Evolutionary conservation across 2,888 invertebrate species (phyloP), one percentile per base, ranked within the genome.

Genomic region (Diarsia mendica): DNA sequence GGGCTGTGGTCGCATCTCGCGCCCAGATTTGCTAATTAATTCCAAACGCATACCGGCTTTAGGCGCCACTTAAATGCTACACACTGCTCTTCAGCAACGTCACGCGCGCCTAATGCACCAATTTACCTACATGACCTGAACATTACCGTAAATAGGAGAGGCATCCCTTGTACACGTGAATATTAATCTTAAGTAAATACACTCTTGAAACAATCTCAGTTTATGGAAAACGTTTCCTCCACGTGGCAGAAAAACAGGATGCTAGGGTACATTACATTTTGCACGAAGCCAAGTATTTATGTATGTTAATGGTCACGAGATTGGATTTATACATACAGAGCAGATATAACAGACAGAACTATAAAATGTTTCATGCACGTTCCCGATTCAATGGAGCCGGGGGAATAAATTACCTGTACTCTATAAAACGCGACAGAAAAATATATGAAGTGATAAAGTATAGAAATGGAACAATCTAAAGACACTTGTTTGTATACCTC

Each of bases 21-120:
- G 87, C 89, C 87, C 90, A 90, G 92, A 92, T 93, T 93, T 88
- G 90, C 92, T 93, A 93, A 94, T 94, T 93, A 94, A 94, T 93
- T 94, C 92, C 87, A 85, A 91, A 91, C 89, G 88, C 90, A 87
- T 87, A 88, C 88, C 87, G 46, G 87, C 82, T 87, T 87, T 88
- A 83, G 81, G 84, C 80, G 80, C 85, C 86, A 86, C 87, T 89
- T 89, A 85, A 86, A 88, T 86, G 80, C 79, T 84, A 88, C 84
- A 83, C 80, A 85, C 83, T 66, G 79, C 84, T 87, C 83, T 84
- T 85, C 80, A 64, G 71, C 74, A 68, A 72, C 72, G 79, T 80
- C 78, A 83, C 82, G 79, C 82, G 74, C 80, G 73, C 82, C 77
- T 89, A 86, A 84, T 87, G 68, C 83, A 80, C 76, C 81, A 84